These are phyloP conservation scores for Diabrotica undecimpunctata DNA, from an alignment of 1,140 invertebrate species.

Conservation along the genomic window DNA sequence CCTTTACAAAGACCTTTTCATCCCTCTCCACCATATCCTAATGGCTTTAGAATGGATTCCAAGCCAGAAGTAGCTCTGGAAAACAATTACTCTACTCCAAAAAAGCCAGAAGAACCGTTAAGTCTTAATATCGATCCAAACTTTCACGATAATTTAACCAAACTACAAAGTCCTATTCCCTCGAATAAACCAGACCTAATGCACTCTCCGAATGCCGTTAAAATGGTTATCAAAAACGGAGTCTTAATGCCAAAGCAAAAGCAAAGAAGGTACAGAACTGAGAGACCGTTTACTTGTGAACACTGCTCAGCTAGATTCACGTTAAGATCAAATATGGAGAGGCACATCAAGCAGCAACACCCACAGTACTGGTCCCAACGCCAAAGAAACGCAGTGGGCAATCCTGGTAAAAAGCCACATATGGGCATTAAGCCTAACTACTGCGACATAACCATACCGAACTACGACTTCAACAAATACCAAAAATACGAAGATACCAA, in stretches of 20 bases:
- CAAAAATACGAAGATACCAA: slow-evolving; percentile 42
- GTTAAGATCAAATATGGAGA: slow-evolving; percentile 86
- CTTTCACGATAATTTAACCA: slow-evolving; percentile 30
- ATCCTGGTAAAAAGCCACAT: slow-evolving; percentile 49
- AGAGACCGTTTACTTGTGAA: slow-evolving; percentile 83
- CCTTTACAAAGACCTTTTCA: slow-evolving; percentile 4
- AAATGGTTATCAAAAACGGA: slow-evolving; percentile 87
- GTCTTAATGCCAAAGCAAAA: slow-evolving; percentile 87
- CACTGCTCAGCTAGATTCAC: slow-evolving; percentile 87
- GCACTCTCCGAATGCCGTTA: slow-evolving; percentile 62
- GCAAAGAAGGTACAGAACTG: slow-evolving; percentile 84
- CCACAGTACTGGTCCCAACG: slow-evolving; percentile 81
- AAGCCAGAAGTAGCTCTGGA: slow-evolving; percentile 21
- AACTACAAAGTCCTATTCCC: slow-evolving; percentile 38
- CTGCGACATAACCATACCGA: slow-evolving; percentile 40
- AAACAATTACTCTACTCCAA: slow-evolving; percentile 15
- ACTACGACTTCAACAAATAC: slow-evolving; percentile 38
- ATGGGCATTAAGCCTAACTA: slow-evolving; percentile 30
- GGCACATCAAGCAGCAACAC: slow-evolving; percentile 91
- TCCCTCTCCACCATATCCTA: slow-evolving; percentile 10
- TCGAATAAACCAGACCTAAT: slow-evolving; percentile 40
- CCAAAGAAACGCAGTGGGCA: slow-evolving; percentile 56
- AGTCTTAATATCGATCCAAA: slow-evolving; percentile 33
- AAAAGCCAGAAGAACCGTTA: slow-evolving; percentile 39
- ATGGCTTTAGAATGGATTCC: slow-evolving; percentile 25